phyloP scores from a whole-genome alignment of 2,888 invertebrate genomes.

The Bibio marci region DNA sequence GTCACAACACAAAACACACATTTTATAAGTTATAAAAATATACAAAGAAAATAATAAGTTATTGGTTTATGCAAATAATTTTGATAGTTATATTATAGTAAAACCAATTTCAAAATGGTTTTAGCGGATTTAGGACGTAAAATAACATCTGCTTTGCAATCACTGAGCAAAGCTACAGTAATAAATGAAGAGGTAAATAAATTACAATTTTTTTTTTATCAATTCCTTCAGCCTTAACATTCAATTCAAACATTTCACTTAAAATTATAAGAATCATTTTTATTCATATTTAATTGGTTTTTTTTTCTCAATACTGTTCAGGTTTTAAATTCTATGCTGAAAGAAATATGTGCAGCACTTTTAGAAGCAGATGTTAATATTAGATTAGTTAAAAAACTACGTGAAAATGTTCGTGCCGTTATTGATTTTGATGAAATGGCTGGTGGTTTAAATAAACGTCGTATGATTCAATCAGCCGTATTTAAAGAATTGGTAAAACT shows the following conservation, averaged over 20 bases:
- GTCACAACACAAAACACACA: too few species aligned
- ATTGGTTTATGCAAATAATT: too few species aligned
- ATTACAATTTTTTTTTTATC: constrained; percentile 13
- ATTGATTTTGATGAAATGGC: constrained; percentile 99
- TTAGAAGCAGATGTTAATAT: constrained; percentile 97
- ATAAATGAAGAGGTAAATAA: constrained; percentile 86
- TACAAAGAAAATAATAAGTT: too few species aligned
- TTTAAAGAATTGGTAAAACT: constrained; percentile 96
- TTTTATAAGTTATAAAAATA: too few species aligned
- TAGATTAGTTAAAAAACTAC: constrained; percentile 79
- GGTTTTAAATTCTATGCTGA: constrained; percentile 98
- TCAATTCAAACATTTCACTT: background rate
- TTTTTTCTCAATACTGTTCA: constrained; percentile 21
- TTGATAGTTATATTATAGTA: too few species aligned
- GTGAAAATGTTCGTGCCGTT: constrained; percentile 93
- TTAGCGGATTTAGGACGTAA: constrained; percentile 99
- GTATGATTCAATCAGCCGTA: constrained; percentile 98
- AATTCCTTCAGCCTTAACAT: constrained; percentile 3
- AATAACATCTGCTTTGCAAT: constrained; percentile 95
- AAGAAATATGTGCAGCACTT: constrained; percentile 94
- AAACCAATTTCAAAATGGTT: constrained; percentile 57
- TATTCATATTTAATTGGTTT: constrained; percentile 3
- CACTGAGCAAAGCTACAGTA: constrained; percentile 92
- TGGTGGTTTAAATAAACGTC: constrained; percentile 89
- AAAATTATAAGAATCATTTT: constrained; percentile 3